Evolutionary conservation across 1,140 invertebrate species (phyloP).

Genomic region (Watersipora subatra): DNA sequence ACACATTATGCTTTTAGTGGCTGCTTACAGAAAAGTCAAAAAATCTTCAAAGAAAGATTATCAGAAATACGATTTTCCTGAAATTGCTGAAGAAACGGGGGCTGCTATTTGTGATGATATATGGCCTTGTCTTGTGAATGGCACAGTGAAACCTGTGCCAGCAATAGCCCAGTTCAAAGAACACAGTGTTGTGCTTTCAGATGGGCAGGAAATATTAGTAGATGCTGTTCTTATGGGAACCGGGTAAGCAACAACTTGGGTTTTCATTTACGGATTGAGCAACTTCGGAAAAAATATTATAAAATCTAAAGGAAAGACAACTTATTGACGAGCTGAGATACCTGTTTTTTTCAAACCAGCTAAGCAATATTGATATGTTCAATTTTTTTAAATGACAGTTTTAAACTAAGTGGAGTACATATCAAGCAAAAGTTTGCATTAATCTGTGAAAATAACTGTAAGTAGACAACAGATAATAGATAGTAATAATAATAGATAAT

Average conservation of each 20-base stretch:
- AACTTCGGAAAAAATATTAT: too few relatives aligned
- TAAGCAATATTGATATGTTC: neutral
- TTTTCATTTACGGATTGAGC: too few relatives aligned
- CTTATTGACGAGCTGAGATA: too few relatives aligned
- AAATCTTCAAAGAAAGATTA: too few relatives aligned
- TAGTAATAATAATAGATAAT: neutral
- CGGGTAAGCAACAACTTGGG: too few relatives aligned
- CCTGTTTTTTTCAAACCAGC: neutral
- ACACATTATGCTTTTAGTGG: too few relatives aligned
- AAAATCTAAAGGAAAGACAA: too few relatives aligned
- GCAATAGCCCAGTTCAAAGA: neutral
- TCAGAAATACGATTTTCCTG: too few relatives aligned
- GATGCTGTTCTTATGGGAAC: neutral
- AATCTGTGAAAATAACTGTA: neutral
- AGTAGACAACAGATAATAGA: neutral
- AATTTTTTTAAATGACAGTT: neutral
- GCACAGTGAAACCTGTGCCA: neutral
- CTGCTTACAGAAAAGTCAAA: too few relatives aligned
- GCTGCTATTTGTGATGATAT: neutral
- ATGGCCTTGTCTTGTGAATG: neutral
- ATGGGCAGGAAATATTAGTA: neutral
- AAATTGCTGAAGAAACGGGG: too few relatives aligned
- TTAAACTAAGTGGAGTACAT: too few relatives aligned
- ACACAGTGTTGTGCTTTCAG: neutral
- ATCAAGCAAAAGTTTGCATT: neutral